These are phyloP conservation scores for Oscheius onirici DNA, from an alignment of 2,888 invertebrate genomes.

Conservation along the genomic window DNA sequence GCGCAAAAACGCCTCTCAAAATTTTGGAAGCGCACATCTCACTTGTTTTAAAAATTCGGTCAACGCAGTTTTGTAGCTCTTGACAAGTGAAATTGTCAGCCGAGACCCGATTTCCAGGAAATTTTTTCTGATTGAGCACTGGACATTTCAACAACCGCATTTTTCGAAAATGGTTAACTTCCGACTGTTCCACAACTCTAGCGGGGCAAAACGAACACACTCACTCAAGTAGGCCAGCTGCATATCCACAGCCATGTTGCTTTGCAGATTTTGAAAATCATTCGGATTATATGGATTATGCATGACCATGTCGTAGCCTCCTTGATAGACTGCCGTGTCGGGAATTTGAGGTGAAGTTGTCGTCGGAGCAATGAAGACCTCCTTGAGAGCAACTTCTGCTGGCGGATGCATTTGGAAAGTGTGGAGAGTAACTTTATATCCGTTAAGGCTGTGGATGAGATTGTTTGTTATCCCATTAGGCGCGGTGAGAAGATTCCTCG, in stretches of 20 bases:
- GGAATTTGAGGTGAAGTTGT: background rate
- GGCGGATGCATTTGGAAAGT: conserved; percentile 20
- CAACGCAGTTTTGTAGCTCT: no score
- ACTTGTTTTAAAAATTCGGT: no score
- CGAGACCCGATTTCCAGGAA: no score
- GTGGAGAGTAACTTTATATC: conserved; percentile 30
- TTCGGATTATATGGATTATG: conserved; percentile 12
- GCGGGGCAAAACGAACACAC: no score
- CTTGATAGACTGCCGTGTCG: background rate
- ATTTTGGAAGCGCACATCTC: no score
- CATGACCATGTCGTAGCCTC: conserved; percentile 2
- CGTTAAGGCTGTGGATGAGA: conserved; percentile 22
- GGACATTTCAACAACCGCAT: no score
- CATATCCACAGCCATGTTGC: conserved; percentile 29
- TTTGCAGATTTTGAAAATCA: conserved; percentile 8
- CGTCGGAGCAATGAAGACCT: conserved; percentile 16
- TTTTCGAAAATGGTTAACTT: no score
- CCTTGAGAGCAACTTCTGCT: conserved; percentile 8
- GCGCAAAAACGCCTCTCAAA: no score
- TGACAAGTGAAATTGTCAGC: no score
- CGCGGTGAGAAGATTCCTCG: conserved; percentile 5
- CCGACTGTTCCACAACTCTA: no score
- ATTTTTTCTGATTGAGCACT: no score
- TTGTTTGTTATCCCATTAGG: conserved; percentile 33
- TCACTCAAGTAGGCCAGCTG: conserved; percentile 30